Evolutionary conservation across 53 echinoderm and acorn worm species (phyloP).

Genomic region (Henricia sp.): DNA sequence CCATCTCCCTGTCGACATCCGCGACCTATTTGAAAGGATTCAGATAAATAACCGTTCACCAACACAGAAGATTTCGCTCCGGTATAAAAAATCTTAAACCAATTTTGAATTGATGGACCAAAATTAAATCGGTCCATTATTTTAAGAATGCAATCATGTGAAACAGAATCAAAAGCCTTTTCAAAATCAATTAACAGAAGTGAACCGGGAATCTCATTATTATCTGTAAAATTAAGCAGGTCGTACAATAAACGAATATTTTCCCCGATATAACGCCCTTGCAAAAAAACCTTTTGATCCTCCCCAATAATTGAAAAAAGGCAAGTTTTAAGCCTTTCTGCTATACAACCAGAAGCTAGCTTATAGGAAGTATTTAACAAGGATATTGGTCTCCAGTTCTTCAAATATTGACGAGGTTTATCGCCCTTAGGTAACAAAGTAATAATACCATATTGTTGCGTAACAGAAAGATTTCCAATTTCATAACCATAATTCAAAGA

Average conservation of each 20-base stretch:
- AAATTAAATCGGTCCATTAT: constrained; percentile 17
- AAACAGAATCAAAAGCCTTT: constrained; percentile 23
- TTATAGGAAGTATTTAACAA: constrained; percentile 39
- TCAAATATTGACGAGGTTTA: constrained; percentile 38
- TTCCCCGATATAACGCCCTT: constrained; percentile 57
- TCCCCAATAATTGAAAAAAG: not conserved
- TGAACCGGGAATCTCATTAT: not conserved
- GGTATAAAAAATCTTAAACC: not conserved
- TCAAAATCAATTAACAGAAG: constrained; percentile 37
- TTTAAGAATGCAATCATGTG: constrained; percentile 20
- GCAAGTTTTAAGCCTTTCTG: constrained; percentile 5
- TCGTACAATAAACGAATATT: constrained; percentile 43
- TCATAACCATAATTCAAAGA: constrained; percentile 47
- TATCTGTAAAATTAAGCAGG: constrained; percentile 1
- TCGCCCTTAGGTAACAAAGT: constrained; percentile 53
- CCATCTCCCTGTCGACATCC: not conserved
- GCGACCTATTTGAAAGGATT: not conserved
- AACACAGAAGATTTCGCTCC: not conserved
- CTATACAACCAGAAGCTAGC: constrained; percentile 21
- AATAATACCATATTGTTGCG: constrained; percentile 48
- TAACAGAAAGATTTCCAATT: constrained; percentile 17
- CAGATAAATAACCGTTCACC: not conserved
- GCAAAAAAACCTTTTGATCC: constrained; percentile 41
- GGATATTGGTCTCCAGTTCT: constrained; percentile 61
- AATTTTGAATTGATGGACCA: constrained; percentile 6